Evolutionary conservation across 1,140 invertebrate genomes (phyloP).

Genomic region (Venustaconcha ellipsiformis): DNA sequence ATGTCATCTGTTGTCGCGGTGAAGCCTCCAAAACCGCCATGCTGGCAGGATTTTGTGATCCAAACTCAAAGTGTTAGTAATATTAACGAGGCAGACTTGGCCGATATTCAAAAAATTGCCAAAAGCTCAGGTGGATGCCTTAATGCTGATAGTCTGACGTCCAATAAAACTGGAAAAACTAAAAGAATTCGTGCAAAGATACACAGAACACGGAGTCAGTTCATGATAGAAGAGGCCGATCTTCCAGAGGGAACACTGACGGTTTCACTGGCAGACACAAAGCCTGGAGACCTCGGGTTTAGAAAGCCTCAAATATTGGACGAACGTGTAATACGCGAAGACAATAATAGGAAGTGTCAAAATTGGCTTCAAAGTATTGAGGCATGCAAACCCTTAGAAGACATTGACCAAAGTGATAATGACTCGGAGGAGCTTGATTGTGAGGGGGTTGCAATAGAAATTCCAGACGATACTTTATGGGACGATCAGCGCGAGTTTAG

Average conservation of each 20-base stretch:
- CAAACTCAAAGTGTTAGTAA: neutral
- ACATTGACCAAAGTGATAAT: constrained; percentile 24
- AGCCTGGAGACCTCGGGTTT: constrained; percentile 52
- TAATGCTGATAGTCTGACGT: constrained; percentile 12
- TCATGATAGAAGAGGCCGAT: constrained; percentile 54
- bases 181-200: constrained; percentile 56
- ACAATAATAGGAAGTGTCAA: constrained; percentile 61
- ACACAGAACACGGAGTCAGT: constrained; percentile 62
- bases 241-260: constrained; percentile 54
- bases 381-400: constrained; percentile 55
- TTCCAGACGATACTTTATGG: constrained; percentile 59
- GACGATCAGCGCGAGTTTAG: constrained; percentile 22
- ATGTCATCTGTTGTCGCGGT: constrained; percentile 18
- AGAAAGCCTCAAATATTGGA: constrained; percentile 37
- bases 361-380: constrained; percentile 60
- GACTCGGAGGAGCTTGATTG: constrained; percentile 28
- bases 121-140: constrained; percentile 24
- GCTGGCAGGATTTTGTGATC: constrained; percentile 42
- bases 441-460: constrained; percentile 56
- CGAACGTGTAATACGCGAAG: constrained; percentile 52
- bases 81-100: constrained; percentile 26
- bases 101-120: constrained; percentile 30
- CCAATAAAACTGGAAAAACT: constrained; percentile 34
- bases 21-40: constrained; percentile 45
- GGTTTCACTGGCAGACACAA: constrained; percentile 52